Percentiles rank a stretch among this genome's conserved stretches.
Evolutionary conservation across 2,888 invertebrate species (phyloP).

Genomic region (Stenodera caucasica): DNA sequence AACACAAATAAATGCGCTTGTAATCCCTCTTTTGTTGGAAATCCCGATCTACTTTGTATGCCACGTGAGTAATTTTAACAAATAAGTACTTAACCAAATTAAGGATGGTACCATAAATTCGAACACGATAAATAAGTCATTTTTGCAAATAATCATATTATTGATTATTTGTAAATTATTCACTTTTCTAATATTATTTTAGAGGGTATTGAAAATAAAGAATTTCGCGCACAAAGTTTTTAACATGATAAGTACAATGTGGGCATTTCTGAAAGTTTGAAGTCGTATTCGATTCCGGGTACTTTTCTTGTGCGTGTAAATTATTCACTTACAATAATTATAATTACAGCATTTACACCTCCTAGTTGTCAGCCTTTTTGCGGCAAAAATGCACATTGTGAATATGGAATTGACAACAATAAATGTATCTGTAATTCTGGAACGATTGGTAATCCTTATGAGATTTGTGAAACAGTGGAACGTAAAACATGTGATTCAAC

Average conservation of each 20-base stretch:
- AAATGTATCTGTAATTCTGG: slow-evolving; percentile 83
- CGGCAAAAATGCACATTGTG: slow-evolving; percentile 83
- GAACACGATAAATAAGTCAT: no score
- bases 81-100: no score
- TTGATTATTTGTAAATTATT: no score
- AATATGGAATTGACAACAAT: slow-evolving; percentile 73
- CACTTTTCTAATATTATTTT: no score
- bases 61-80: slow-evolving; percentile 86
- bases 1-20: slow-evolving; percentile 82
- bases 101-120: no score
- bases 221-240: no score
- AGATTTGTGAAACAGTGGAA: slow-evolving; percentile 72
- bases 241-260: no score
- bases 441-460: slow-evolving; percentile 85
- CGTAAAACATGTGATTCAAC: slow-evolving; percentile 72
- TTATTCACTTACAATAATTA: neutral
- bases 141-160: no score
- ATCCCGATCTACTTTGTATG: slow-evolving; percentile 87
- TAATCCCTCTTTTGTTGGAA: slow-evolving; percentile 84
- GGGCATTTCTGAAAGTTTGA: no score
- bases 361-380: slow-evolving; percentile 81
- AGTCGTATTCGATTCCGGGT: no score
- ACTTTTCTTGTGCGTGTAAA: no score
- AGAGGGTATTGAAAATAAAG: no score
- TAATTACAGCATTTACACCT: slow-evolving; percentile 68